Percentiles rank a stretch among this genome's conserved stretches.
Conservation (phyloP, 2,797 vertebrate species). For the Rousettus madagascariensis region DNA sequence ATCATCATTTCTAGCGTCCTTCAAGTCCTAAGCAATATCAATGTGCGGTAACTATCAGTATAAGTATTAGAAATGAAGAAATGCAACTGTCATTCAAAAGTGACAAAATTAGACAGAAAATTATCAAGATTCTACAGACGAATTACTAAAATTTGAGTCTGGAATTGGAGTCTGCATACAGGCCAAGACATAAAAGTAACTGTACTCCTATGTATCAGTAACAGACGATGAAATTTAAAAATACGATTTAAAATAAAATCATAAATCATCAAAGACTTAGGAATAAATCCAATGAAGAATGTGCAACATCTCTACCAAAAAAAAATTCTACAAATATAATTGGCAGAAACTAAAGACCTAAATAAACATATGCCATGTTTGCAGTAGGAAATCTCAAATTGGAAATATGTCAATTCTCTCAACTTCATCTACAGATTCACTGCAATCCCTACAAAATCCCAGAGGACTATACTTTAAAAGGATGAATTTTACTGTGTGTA, state of each 20-base stretch:
- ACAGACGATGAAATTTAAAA: background rate
- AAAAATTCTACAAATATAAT: background rate
- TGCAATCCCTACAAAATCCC: background rate
- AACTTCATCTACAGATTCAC: background rate
- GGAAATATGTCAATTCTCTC: background rate
- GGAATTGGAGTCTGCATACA: background rate
- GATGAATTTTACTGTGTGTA: background rate
- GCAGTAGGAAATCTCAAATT: background rate
- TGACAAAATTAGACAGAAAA: conserved; percentile 3
- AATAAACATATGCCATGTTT: background rate
- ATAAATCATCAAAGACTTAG: conserved; percentile 35
- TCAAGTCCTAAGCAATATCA: background rate
- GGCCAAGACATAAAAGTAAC: background rate
- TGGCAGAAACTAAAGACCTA: conserved; percentile 5
- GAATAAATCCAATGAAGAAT: conserved; percentile 5
- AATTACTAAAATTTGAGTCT: background rate
- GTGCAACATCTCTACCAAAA: background rate
- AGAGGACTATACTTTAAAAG: background rate
- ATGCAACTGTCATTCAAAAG: conserved; percentile 10
- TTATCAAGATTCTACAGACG: background rate
- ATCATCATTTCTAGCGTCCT: background rate
- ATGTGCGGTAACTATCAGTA: background rate
- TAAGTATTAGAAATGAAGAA: background rate
- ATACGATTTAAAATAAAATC: background rate
- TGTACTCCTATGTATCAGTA: background rate